Evolutionary conservation across 2,113 vertebrate species (phyloP).

Genomic region (Xerus inauris): DNA sequence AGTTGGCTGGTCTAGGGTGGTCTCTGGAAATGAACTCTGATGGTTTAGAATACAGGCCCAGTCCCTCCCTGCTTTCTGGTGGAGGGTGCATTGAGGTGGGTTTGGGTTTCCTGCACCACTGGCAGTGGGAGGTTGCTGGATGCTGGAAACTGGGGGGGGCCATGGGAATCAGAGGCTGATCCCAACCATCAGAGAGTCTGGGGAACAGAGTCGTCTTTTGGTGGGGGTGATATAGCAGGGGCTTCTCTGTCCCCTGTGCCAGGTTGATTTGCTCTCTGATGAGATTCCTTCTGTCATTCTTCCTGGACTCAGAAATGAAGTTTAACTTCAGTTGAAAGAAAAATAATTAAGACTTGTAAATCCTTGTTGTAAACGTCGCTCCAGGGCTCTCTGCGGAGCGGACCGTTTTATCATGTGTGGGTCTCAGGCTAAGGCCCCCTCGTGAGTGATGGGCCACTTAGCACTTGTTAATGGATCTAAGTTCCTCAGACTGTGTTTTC

Average conservation of each 20-base stretch:
- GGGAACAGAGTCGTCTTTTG: neutral
- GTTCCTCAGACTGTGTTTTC: constrained; percentile 75
- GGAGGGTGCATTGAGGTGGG: neutral
- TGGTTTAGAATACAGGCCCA: neutral
- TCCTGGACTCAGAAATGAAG: constrained; percentile 26
- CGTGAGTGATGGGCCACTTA: constrained; percentile 75
- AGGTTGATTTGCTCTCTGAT: neutral
- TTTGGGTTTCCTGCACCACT: neutral
- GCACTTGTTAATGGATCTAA: constrained; percentile 77
- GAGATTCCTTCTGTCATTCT: neutral
- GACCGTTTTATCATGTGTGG: constrained; percentile 64
- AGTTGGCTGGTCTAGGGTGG: neutral
- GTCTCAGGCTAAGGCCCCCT: constrained; percentile 57
- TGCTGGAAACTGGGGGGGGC: neutral
- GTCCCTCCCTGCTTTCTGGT: neutral
- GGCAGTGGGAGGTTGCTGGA: accelerated
- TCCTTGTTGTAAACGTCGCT: neutral
- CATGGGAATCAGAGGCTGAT: neutral
- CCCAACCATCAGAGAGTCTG: neutral
- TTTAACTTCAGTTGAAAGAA: constrained; percentile 60
- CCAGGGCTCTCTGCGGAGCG: neutral
- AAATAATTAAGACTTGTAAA: constrained; percentile 73
- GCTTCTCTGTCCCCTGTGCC: accelerated
- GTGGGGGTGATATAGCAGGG: neutral
- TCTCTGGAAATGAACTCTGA: neutral